Conservation (phyloP, 1,140 invertebrate species). For the Vanessa atalanta region DNA sequence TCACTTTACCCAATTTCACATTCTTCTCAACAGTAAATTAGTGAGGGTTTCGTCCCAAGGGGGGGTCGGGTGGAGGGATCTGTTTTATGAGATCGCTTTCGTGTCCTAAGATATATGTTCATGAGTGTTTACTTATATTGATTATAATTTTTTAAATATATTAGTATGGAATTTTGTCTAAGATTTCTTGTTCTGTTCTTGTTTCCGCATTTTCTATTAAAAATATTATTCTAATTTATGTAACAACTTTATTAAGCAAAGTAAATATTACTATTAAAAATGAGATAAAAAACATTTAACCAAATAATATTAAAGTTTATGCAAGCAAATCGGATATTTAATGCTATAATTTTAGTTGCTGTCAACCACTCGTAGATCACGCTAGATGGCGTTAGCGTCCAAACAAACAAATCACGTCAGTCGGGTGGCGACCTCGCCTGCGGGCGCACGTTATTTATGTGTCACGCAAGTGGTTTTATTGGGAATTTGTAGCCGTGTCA, state of each 20-base stretch:
- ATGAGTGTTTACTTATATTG: not conserved
- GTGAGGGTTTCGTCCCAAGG: constrained; percentile 12
- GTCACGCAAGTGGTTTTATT: constrained; percentile 32
- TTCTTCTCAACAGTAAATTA: constrained; percentile 33
- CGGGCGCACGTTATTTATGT: constrained; percentile 36
- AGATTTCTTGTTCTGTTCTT: not conserved
- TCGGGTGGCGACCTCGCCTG: constrained; percentile 27
- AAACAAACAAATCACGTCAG: constrained; percentile 36
- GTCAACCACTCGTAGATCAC: constrained; percentile 31
- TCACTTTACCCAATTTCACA: constrained; percentile 25
- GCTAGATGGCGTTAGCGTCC: constrained; percentile 33
- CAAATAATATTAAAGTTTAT: not conserved
- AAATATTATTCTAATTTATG: too few relatives aligned
- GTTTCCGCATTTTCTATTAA: not conserved
- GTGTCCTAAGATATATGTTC: constrained; percentile 31
- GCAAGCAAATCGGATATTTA: constrained; percentile 4
- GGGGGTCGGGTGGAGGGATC: constrained; percentile 23
- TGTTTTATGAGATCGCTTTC: constrained; percentile 35
- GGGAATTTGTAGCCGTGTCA: constrained; percentile 32
- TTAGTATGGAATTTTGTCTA: too few relatives aligned
- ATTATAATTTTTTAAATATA: not conserved
- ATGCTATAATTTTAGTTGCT: constrained; percentile 2
- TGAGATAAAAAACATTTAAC: not conserved
- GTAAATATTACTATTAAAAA: too few relatives aligned
- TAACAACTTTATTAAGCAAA: too few relatives aligned